Evolutionary conservation across 2,797 vertebrate genomes (phyloP).

Genomic region (Momotus momota): DNA sequence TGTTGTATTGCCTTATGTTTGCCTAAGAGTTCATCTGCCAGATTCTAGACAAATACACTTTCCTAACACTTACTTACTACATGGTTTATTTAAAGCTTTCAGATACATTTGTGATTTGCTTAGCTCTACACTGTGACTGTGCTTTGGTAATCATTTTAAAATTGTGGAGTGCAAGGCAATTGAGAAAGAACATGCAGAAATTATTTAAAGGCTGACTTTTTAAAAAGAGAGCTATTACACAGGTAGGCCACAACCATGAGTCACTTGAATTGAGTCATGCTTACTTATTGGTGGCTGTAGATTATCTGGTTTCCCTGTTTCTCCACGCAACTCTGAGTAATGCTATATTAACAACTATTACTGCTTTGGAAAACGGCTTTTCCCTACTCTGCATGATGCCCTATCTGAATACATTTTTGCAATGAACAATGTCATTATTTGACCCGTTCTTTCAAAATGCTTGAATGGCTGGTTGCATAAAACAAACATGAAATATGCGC

Average conservation of each 20-base stretch:
- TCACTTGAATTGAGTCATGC: conserved; percentile 38
- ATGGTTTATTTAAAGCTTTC: neutral
- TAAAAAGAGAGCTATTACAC: neutral
- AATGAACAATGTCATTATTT: neutral
- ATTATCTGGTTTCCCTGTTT: neutral
- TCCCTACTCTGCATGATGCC: neutral
- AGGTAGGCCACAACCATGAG: conserved; percentile 55
- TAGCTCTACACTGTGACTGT: neutral
- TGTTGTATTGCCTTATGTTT: neutral
- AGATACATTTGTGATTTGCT: neutral
- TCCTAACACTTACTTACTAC: neutral
- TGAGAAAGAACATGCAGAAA: neutral
- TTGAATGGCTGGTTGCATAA: neutral
- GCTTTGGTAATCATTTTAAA: neutral
- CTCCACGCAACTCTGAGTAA: neutral
- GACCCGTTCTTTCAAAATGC: neutral
- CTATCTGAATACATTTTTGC: neutral
- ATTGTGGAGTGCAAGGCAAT: neutral
- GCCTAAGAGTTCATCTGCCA: neutral
- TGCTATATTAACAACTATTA: neutral
- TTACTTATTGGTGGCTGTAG: neutral
- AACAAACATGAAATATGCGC: neutral
- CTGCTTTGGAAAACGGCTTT: neutral
- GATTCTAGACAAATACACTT: neutral
- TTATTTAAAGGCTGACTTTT: neutral